A percentile compares a stretch with the other conserved stretches of the same genome.
These are phyloP conservation scores for Parauchenoglanis ngamensis DNA, from an alignment of 2,797 vertebrate genomes.

Conservation along the genomic window DNA sequence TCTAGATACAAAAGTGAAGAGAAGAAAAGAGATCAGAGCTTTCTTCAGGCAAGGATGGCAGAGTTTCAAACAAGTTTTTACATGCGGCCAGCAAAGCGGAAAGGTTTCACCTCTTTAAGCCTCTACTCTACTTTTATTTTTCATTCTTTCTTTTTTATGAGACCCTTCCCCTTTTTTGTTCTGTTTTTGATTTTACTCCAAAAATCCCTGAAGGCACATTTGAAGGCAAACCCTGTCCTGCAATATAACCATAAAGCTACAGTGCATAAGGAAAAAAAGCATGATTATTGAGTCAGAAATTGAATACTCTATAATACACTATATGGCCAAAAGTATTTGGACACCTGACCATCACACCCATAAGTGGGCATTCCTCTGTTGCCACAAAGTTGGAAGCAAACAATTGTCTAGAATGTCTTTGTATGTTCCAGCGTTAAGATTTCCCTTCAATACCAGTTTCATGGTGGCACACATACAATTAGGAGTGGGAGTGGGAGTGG, in stretches of 20 bases:
- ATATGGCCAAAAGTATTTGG: not conserved
- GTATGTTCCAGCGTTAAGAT: not conserved
- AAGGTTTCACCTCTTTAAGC: slow-evolving; percentile 18
- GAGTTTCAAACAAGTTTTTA: slow-evolving; percentile 53
- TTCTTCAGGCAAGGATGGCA: slow-evolving; percentile 47
- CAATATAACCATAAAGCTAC: slow-evolving; percentile 19
- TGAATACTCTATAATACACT: not conserved
- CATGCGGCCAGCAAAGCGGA: slow-evolving; percentile 9
- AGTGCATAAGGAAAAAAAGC: not conserved
- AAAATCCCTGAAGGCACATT: slow-evolving; percentile 17
- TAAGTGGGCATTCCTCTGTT: not conserved
- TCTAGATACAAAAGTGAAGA: not conserved
- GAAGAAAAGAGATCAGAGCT: not conserved
- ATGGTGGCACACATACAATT: not conserved
- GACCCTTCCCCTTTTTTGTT: slow-evolving; percentile 17
- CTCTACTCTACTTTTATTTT: slow-evolving; percentile 13
- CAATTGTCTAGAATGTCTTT: not conserved
- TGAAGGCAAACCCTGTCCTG: not conserved
- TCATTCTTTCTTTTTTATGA: slow-evolving; percentile 4
- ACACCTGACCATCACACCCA: not conserved
- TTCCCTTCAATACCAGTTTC: not conserved
- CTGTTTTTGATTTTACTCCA: slow-evolving; percentile 28
- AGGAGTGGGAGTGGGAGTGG: not conserved
- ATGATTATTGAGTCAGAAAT: slow-evolving; percentile 3
- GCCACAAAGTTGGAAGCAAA: not conserved